A percentile compares a stretch with the other conserved stretches of the same genome.
Evolutionary conservation across 2,888 invertebrate species (phyloP).

Genomic region (Podabrus alpinus): DNA sequence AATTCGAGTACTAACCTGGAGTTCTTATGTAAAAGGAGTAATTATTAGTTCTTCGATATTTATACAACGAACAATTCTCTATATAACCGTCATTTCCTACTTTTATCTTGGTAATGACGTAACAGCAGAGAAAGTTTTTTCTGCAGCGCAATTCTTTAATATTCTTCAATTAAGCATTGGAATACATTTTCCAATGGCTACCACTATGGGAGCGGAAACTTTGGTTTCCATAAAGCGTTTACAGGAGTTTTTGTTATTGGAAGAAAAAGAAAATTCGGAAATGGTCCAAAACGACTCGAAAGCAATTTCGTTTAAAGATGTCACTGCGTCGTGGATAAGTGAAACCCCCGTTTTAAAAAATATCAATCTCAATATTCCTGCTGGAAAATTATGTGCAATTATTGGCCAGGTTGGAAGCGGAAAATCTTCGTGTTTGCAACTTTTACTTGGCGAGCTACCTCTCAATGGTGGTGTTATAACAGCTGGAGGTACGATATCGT

Average conservation of each 20-base stretch:
- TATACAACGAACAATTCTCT: slow-evolving; percentile 79
- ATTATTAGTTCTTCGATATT: slow-evolving; percentile 77
- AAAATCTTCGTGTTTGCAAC: slow-evolving; percentile 62
- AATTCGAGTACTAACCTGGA: slow-evolving; percentile 36
- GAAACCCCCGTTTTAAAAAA: slow-evolving; percentile 38
- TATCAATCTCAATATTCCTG: slow-evolving; percentile 54
- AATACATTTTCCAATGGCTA: slow-evolving; percentile 63
- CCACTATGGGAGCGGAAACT: slow-evolving; percentile 64
- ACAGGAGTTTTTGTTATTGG: slow-evolving; percentile 60
- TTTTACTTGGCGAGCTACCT: slow-evolving; percentile 62
- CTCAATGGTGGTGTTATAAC: slow-evolving; percentile 57
- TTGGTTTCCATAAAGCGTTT: slow-evolving; percentile 60
- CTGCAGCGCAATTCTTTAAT: slow-evolving; percentile 58
- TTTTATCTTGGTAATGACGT: slow-evolving; percentile 68
- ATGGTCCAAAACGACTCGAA: slow-evolving; percentile 23
- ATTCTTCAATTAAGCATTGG: slow-evolving; percentile 60
- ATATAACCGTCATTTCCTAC: slow-evolving; percentile 75
- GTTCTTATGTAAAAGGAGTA: slow-evolving; percentile 67
- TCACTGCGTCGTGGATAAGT: background rate
- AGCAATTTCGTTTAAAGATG: slow-evolving; percentile 15
- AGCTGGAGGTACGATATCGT: slow-evolving; percentile 61
- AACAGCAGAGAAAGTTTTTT: slow-evolving; percentile 54
- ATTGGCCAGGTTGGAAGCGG: slow-evolving; percentile 93
- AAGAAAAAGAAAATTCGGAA: slow-evolving; percentile 57
- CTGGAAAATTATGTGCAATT: slow-evolving; percentile 67